Base-by-base conservation (phyloP, 2,797 vertebrate species). In the Rhinoraja longicauda region DNA sequence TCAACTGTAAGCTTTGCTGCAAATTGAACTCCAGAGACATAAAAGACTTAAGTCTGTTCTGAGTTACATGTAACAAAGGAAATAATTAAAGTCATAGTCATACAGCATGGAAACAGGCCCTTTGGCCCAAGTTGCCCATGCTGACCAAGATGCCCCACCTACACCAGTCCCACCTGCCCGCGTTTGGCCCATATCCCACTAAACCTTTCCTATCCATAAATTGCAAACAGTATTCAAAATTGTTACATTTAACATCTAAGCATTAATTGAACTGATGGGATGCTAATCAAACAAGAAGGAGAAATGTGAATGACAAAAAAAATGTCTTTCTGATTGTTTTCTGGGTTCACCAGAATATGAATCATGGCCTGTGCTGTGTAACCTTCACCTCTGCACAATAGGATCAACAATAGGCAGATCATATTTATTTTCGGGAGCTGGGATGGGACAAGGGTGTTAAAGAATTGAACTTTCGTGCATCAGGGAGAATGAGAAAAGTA, bases 401-500 rank as follows among this genome's bases (percentile, higher is more conserved):
- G n/a, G 64, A 7, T 67, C 2, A 62, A 86, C 82, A 59, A 36
- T 15, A 15, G 1, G n/a, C 36, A 64, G 84, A 67, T 67, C 15
- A 67, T 17, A 67, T 36, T 88, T 36, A 67, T 36, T 67, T 5
- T 21, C 84, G 88, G 59, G 59, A 67, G n/a, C 15, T 19, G 15
- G 32, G 1, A 13, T 13, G 10, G 32, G 12, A 12, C n/a, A 15
- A 26, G 36, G 24, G 4, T 29, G 73, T 73, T 9, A 75, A 92
- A 57, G 2, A 57, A 24, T 10, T 75, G 90, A 57, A 73, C 29
- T 4, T 92, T 12, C 45, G 32, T 75, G 12, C 26, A 73, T 39
- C n/a, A 84, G 81, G 73, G 70, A 53, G 70, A 15, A 45, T n/a
- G 90, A 75, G 90, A 92, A 92, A 92, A 92, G 39, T 53, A 73